Base-by-base conservation (phyloP, 1,140 invertebrate genomes). In the Heliconius nattereri region DNA sequence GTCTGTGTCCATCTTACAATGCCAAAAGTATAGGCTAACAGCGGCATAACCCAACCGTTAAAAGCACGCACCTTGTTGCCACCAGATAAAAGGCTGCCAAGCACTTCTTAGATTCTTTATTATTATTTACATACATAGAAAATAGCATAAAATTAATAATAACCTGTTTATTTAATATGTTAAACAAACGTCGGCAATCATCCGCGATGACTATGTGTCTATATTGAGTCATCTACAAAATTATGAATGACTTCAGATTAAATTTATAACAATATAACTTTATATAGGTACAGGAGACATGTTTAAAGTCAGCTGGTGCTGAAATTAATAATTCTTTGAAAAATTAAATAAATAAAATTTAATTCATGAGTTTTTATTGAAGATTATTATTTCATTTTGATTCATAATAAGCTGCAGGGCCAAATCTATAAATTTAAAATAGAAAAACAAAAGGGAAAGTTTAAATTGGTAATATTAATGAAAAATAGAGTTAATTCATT, bases 181-280 rank as follows among this genome's bases (percentile, higher is more conserved):
- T 71, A 79, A 78, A 66, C 40, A 74, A 71, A 66, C 60, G 26
- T n/a, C 23, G 11, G 9, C 73, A 45, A 73, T 71, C 60, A 79
- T 75, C 66, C 60, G 20, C 71, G 74, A 80, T 76, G 78, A 76
- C 74, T 70, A 32, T 76, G 49, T 45, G 32, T 76, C 70, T 35
- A 35, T 66, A 60, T 8, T 80, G 78, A 80, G 78, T 80, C 78
- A 80, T 71, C 66, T 75, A 71, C 35, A 32, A 73, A 80, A 76
- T 76, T 80, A 79, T 79, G 78, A 80, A 75, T 80, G 78, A 80
- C 78, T 32, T 40, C 71, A 75, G 60, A 66, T 16, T 29, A 66
- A 29, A 26, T 3, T 29, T 29, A 66, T 29, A 66, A 66, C 5
- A 29, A 66, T 66, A 66, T 26, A 66, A 66, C 13, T 23, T 60